Evolutionary conservation across 1,140 invertebrate genomes (phyloP), one percentile per base, ranked within the genome.

Genomic region (Conus ventricosus): DNA sequence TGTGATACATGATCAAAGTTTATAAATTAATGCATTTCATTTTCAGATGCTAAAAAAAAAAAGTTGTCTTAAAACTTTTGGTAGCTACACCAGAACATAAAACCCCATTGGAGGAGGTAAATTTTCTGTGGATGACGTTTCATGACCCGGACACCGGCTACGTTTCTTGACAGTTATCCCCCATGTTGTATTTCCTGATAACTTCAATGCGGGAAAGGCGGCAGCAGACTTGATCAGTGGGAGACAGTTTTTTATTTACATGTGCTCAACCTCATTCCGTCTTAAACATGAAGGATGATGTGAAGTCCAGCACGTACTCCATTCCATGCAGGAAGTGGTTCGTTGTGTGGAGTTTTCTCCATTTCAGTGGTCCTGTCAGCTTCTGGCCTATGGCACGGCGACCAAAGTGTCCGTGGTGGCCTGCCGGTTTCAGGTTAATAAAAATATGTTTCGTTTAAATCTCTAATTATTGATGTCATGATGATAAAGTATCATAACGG

Each of bases 281-380:
- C 1, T 15, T 51, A 13, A 84, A 11, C 23, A 84, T 84, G 82
- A 84, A 84, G 25, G 82, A 84, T 6, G 82, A 84, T 17, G 57
- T 84, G 23, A 60, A 84, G 53, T 84, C 82, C 54, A 60, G 84
- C 23, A 90, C 90, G 15, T 93, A 91, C 75, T 88, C 85, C n/a
- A 92, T 94, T 54, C 92, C 92, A 2, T 91, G 91, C 87, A 91
- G 83, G 93, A 94, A 85, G 90, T 92, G 75, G 93, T 92, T 20
- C 92, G 92, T 78, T 91, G 92, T 89, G 92, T 94, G 81, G 94
- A 95, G 89, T 95, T 95, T 92, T 93, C 92, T 83, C 92, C 91
- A 6, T 93, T 91, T 76, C 92, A 94, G 87, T 93, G 91, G 92
- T 92, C 92, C 23, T 91, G 91, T 63, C 90, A 92, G 53, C 87